A percentile compares a stretch with the other conserved stretches of the same genome.
Conservation (phyloP, 2,888 invertebrate species). For the Odontocerum albicorne region DNA sequence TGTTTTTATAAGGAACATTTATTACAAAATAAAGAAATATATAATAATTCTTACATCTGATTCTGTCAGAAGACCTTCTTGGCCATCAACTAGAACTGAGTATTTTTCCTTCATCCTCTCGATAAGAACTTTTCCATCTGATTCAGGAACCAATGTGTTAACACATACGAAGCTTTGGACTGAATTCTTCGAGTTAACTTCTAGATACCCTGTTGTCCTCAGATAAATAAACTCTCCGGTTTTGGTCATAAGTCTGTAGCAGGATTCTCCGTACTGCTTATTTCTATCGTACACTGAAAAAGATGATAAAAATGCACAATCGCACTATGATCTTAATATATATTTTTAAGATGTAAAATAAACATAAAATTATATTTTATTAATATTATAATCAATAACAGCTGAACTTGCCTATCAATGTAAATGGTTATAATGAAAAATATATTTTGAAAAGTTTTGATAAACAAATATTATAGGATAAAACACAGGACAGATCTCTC, state of each 20-base stretch:
- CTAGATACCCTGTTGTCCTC: conserved; percentile 70
- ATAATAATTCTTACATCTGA: too few species aligned
- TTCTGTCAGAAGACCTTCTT: conserved; percentile 33
- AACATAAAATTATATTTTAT: not conserved
- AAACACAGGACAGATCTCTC: not conserved
- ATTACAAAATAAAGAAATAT: too few species aligned
- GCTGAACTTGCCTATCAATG: not conserved
- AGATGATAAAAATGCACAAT: too few species aligned
- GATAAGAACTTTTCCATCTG: conserved; percentile 63
- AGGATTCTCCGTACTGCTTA: conserved; percentile 70
- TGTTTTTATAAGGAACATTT: too few species aligned
- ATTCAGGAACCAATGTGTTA: conserved; percentile 66
- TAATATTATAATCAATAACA: not conserved
- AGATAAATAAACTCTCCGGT: conserved; percentile 73
- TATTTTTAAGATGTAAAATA: not conserved
- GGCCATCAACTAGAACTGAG: conserved; percentile 55
- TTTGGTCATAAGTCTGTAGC: conserved; percentile 69
- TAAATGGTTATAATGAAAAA: not conserved
- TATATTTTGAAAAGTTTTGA: not conserved
- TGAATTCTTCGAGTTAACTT: conserved; percentile 65
- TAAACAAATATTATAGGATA: not conserved
- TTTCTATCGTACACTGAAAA: conserved; percentile 72
- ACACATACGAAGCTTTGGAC: conserved; percentile 76
- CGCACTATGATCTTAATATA: not conserved
- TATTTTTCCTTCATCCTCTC: conserved; percentile 68